Evolutionary conservation across 2,888 invertebrate species (phyloP), one percentile per base, ranked within the genome.

Genomic region (Ophion costatus): DNA sequence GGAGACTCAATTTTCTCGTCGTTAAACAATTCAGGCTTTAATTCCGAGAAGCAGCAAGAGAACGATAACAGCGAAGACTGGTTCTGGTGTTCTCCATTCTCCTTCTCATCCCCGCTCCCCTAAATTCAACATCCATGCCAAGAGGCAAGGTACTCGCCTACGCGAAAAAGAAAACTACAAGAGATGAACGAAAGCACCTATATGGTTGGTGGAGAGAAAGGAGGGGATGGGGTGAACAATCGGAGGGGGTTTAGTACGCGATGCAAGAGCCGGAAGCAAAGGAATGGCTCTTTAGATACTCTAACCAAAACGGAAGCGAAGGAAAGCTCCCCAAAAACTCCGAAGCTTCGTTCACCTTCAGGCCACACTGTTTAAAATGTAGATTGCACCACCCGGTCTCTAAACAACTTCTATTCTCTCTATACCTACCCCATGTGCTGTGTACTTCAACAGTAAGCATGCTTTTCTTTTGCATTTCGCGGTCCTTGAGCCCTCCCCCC

Each of bases 11-110:
- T 90, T 90, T 88, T 88, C 90, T 88, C 88, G 83, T 83, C 88
- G 89, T 87, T 88, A 86, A 89, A 89, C 90, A 89, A 90, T 89
- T 89, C 88, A 88, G 77, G 86, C 88, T 90, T 90, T 90, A 90
- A 91, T 90, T 88, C 84, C 83, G 85, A 78, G 85, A 83, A 80
- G 77, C 79, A 66, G 84, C 76, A 84, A 82, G 85, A 73, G 86
- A 84, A 82, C 74, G 88, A 86, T 64, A 80, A 81, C 80, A 79
- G 80, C 73, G 67, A 83, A 85, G 80, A 57, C 78, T 74, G 56
- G 66, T 45, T 66, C 29, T 20, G 20, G 59, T 24, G 42, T 45
- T n/a, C 67, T 74, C 80, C 77, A 64, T 63, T 29, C 73, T 78
- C 83, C 69, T 74, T 69, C 64, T 69, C 61, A 59, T 67, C 73